Conservation (phyloP, 2,113 vertebrate genomes). For the Nyctibius bracteatus region DNA sequence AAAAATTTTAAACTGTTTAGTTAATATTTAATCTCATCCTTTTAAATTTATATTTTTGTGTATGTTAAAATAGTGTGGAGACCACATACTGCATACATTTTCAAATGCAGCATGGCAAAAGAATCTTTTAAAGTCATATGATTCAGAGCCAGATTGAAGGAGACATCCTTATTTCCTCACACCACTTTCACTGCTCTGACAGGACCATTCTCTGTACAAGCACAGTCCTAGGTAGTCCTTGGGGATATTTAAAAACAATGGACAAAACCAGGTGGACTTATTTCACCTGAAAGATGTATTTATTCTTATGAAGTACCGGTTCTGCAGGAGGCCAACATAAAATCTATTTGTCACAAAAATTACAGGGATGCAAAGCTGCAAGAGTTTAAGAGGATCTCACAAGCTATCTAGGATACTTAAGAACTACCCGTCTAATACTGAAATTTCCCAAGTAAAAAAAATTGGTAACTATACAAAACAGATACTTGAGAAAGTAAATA, state of each 20-base stretch:
- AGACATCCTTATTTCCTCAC: not conserved
- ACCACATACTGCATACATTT: not conserved
- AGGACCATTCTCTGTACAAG: not conserved
- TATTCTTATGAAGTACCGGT: not conserved
- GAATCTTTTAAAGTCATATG: not conserved
- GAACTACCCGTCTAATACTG: not conserved
- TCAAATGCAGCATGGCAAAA: not conserved
- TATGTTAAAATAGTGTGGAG: not conserved
- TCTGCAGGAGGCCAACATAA: not conserved
- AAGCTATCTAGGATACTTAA: not conserved
- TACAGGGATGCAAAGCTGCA: not conserved
- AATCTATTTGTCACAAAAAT: not conserved
- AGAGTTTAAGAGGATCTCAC: not conserved
- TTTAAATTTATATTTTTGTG: not conserved
- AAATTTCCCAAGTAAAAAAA: not conserved
- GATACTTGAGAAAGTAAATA: not conserved
- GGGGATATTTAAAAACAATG: not conserved
- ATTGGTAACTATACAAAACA: not conserved
- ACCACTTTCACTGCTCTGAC: not conserved
- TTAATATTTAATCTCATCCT: not conserved
- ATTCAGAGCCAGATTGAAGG: not conserved
- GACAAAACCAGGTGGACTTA: not conserved
- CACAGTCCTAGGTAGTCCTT: not conserved
- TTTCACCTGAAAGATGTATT: not conserved
- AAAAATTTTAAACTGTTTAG: not conserved